phyloP scores from a whole-genome alignment of 2,888 invertebrate species.

The Leistus spinibarbis region DNA sequence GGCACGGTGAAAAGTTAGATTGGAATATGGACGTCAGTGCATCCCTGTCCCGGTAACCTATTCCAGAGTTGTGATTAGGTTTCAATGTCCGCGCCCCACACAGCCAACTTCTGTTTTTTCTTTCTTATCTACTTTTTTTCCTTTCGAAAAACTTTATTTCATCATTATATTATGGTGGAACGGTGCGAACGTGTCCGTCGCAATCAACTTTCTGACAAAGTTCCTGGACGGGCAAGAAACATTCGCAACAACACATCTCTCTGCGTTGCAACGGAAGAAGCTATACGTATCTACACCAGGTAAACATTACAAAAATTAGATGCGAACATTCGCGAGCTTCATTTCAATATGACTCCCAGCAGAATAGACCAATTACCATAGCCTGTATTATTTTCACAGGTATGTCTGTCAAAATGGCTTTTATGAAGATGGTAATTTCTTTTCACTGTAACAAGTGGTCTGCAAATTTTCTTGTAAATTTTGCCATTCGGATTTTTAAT shows the following conservation, averaged over 20 bases:
- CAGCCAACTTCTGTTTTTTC: slow-evolving; percentile 18
- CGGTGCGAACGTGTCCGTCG: slow-evolving; percentile 15
- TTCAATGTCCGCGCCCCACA: slow-evolving; percentile 20
- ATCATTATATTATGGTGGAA: slow-evolving; percentile 44
- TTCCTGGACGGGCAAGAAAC: slow-evolving; percentile 5
- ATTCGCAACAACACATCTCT: slow-evolving; percentile 1
- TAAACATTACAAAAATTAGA: background rate
- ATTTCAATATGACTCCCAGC: background rate
- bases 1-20: slow-evolving; percentile 28
- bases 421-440: background rate
- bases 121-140: too few species aligned
- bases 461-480: background rate
- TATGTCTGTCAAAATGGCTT: background rate
- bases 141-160: slow-evolving; percentile 43
- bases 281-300: background rate
- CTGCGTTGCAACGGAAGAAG: background rate
- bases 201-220: slow-evolving; percentile 35
- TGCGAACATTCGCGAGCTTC: background rate
- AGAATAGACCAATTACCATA: background rate
- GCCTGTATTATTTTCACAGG: background rate
- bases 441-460: background rate
- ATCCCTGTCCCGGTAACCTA: slow-evolving; percentile 4
- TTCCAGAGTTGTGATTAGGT: slow-evolving; percentile 34
- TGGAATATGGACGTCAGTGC: slow-evolving; percentile 31
- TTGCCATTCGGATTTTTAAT: too few species aligned